Evolutionary conservation across 1,140 invertebrate species (phyloP), one percentile per base, ranked within the genome.

Genomic region (Neoseiulus cucumeris): DNA sequence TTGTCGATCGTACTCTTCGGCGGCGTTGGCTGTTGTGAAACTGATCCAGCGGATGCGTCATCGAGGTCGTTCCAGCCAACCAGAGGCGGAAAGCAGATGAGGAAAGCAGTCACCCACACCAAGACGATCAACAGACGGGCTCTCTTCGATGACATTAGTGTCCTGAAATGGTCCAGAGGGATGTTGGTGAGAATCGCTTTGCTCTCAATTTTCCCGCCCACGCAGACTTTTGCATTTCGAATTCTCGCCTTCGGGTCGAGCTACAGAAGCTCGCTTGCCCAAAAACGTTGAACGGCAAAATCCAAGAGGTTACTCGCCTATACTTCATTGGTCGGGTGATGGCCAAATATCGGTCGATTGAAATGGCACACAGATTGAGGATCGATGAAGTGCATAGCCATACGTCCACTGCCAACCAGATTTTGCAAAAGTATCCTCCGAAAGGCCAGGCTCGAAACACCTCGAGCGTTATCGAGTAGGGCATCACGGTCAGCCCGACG

Each of bases 351-450:
- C 92, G 82, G 79, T 95, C 91, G 70, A 91, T 76, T 22, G 87
- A 91, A 71, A 94, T 94, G 66, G 79, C 73, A 67, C 77, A 79
- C 30, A 95, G 82, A 76, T 93, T 94, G 64, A 94, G 79, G 70
- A 95, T 96, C 70, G 89, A 92, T 0, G 92, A 91, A 0, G 92
- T 96, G 76, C 91, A 88, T 85, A 96, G 87, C 86, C 91, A 91
- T 1, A 96, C 92, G 76, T 96, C 93, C 22, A 93, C 83, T 0
- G 91, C 90, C 66, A 92, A 77, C 89, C 89, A 94, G 68, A 90
- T 83, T 51, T 87, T 86, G 74, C 90, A 94, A 87, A 89, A 91
- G 22, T 89, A 78, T 74, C 87, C 84, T 42, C 89, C 89, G 72
- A 91, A 92, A 70, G 92, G 87, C 90, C 90, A 94, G 72, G 89